Evolutionary conservation across 2,888 invertebrate species (phyloP).

Genomic region (Herminia tarsipennalis): DNA sequence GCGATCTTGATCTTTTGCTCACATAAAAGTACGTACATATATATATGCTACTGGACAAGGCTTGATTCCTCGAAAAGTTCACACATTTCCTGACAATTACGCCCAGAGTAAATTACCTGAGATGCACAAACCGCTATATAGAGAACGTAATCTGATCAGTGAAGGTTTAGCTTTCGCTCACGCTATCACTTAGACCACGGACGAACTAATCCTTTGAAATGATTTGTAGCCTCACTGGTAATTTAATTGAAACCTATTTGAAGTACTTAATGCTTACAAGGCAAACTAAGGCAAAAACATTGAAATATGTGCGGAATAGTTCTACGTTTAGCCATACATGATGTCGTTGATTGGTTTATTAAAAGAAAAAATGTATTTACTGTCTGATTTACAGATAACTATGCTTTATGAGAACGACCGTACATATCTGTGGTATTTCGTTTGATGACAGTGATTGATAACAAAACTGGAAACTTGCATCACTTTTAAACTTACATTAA

Average conservation of each 20-base stretch:
- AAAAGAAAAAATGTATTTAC: conserved; percentile 29
- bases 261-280: conserved; percentile 22
- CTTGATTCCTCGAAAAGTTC: no score
- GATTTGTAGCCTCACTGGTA: conserved; percentile 23
- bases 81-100: no score
- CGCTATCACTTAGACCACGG: no score
- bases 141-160: no score
- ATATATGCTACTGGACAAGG: no score
- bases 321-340: conserved; percentile 20
- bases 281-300: conserved; percentile 26
- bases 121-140: no score
- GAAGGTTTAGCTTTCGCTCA: no score
- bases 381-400: conserved; percentile 33
- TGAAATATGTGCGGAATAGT: conserved; percentile 24
- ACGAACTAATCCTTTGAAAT: conserved; percentile 25
- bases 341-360: conserved; percentile 36
- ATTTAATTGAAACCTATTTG: conserved; percentile 35
- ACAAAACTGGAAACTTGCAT: no score
- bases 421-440: background rate
- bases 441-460: background rate
- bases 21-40: no score
- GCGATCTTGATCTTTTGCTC: no score
- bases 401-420: conserved; percentile 14
- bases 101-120: no score
- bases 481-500: no score